Evolutionary conservation across 1,140 invertebrate species (phyloP), one percentile per base, ranked within the genome.

Genomic region (Bombus cullumanus): DNA sequence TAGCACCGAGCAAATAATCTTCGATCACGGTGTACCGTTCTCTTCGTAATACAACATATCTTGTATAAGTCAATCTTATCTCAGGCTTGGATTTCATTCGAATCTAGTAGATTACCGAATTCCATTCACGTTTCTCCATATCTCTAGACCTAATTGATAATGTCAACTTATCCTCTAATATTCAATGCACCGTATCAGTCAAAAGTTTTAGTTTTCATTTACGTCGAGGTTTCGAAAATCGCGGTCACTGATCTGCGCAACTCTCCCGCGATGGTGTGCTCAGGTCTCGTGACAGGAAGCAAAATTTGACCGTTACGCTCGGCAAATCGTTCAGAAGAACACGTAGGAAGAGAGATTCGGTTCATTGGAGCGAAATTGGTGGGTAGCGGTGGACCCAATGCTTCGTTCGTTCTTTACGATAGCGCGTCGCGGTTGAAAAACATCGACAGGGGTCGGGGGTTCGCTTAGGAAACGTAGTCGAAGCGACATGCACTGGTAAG

Each of bases 151-250:
- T 69, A 87, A 84, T 86, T 80, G 66, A 86, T 89, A 80, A 86
- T 80, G 25, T 34, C 66, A 43, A 77, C 18, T 41, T 76, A 34
- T 57, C 37, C 39, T 66, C n/a, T 31, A 69, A 8, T 68, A 37
- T 66, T 69, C 68, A 41, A 62, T 69, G 59, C 53, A 53, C 18
- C 59, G 59, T 64, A 47, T 18, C 74, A 80, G 79, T 77, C 79
- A 39, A 79, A 83, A 86, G 86, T 88, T 86, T 88, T 68, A 83
- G 64, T 82, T 74, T 80, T 39, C 39, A 83, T 71, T 71, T 39
- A 31, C 31, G 22, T 71, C 28, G 25, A 15, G 34, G n/a, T 88
- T 37, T 59, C 34, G 22, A 85, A 69, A 76, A 73, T 37, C 12
- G n/a, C 77, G 47, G 22, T 76, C 72, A 37, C 13, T 25, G 53